Base-by-base conservation (phyloP, 2,888 invertebrate species). In the Enchytraeus crypticus region DNA sequence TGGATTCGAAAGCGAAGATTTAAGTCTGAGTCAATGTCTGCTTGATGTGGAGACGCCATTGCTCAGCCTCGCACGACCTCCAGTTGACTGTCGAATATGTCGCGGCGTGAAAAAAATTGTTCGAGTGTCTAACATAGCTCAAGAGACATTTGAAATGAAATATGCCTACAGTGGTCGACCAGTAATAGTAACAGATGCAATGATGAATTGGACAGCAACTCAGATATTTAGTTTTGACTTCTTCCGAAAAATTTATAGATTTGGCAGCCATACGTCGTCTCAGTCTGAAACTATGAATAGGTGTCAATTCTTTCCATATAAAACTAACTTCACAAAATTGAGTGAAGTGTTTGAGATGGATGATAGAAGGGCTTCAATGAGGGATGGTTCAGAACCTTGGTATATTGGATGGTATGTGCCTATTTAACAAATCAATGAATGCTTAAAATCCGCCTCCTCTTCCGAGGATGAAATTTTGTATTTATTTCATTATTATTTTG, bases 291-390 rank as follows among this genome's bases (percentile, higher is more conserved):
- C n/a, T 46, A 65, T 55, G 27, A 60, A n/a, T 27, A 47, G 47
- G 18, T 96, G 95, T 71, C 93, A 93, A 78, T 96, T 92, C 80
- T 90, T 96, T 75, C 90, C 93, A 0, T 96, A 96, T 79, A 74
- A 89, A 79, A 92, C 92, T 0, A 88, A 89, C 38, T 88, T 95
- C 72, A 81, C 80, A 33, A 86, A 84, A 51, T 82, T 96, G 0
- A 82, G 83, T 54, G 89, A 95, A 64, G 92, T 90, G 0, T 86
- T 96, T 66, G 83, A 84, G 58, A 92, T 93, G 90, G 85, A 85
- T 33, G 79, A 81, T 8, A 83, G 83, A 5, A 82, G 92, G 61
- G 87, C 90, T 0, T 81, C 84, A 57, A 78, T 87, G 66, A 81
- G 82, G 34, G 82, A 83, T 11, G 82, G 83, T 1, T 79, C 82